Conservation (phyloP, 2,113 vertebrate species). For the Athene noctua region DNA sequence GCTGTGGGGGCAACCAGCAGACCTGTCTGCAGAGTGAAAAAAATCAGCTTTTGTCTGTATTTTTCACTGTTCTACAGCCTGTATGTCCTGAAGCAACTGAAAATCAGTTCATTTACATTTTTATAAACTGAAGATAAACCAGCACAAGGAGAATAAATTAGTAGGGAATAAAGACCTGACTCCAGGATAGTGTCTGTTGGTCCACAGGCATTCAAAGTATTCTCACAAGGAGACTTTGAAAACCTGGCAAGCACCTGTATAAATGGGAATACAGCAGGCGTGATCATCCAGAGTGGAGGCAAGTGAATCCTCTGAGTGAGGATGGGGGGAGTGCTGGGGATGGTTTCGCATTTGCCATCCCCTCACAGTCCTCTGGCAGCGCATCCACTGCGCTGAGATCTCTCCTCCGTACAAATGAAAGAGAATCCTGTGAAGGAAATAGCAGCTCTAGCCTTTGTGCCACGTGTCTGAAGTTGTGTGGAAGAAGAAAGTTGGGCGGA, state of each 20-base stretch:
- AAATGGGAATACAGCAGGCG: neutral
- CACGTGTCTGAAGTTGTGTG: rapidly evolving
- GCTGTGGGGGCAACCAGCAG: neutral
- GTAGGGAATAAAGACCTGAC: neutral
- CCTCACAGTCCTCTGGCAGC: neutral
- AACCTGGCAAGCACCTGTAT: neutral
- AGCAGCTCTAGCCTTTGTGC: neutral
- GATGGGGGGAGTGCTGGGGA: neutral
- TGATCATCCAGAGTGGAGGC: neutral
- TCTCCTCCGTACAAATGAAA: neutral
- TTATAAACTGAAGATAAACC: neutral
- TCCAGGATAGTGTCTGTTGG: neutral
- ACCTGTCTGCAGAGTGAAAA: neutral
- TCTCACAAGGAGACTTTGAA: neutral
- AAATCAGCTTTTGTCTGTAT: neutral
- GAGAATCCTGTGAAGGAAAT: neutral
- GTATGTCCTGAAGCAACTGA: neutral
- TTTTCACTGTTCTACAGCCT: neutral
- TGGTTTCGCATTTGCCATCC: neutral
- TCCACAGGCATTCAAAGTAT: neutral
- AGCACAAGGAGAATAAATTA: neutral
- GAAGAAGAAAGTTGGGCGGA: neutral
- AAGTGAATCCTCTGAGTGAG: rapidly evolving
- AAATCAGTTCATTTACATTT: neutral
- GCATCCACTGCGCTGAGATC: neutral